Evolutionary conservation across 1,140 invertebrate species (phyloP).

Genomic region (Lordiphosa collinella): DNA sequence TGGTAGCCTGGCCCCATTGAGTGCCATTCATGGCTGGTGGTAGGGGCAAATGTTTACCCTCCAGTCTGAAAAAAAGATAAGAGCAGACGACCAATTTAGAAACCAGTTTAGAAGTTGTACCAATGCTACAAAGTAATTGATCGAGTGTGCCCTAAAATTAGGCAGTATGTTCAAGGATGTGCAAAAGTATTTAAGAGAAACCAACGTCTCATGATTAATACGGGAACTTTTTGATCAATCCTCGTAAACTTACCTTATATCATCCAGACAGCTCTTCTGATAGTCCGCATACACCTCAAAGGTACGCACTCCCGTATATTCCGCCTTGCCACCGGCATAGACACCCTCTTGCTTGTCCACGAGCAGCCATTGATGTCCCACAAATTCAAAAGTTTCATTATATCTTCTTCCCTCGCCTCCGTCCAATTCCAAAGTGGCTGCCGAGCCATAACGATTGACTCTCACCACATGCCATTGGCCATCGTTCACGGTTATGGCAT

Average conservation of each 20-base stretch:
- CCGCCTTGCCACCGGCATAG: conserved; percentile 96
- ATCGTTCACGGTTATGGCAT: conserved; percentile 93
- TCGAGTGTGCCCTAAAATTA: too few relatives aligned
- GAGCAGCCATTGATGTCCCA: conserved; percentile 93
- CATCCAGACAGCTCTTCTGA: conserved; percentile 87
- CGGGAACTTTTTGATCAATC: too few relatives aligned
- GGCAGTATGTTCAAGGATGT: too few relatives aligned
- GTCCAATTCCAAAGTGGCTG: conserved; percentile 95
- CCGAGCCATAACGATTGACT: conserved; percentile 93
- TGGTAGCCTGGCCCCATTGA: conserved; percentile 96
- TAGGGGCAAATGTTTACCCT: conserved; percentile 94
- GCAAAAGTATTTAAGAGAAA: too few relatives aligned
- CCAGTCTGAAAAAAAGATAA: conserved; percentile 82
- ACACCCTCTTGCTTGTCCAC: conserved; percentile 97
- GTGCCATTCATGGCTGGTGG: conserved; percentile 96
- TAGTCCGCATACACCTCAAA: conserved; percentile 98
- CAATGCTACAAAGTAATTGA: too few relatives aligned
- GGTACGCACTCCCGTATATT: conserved; percentile 94
- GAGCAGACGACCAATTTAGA: background rate
- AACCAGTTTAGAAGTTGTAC: too few relatives aligned
- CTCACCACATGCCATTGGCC: conserved; percentile 98
- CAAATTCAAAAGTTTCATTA: conserved; percentile 95
- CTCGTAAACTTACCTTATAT: conserved; percentile 85
- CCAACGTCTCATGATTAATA: too few relatives aligned
- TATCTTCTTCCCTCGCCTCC: conserved; percentile 96